Evolutionary conservation across 2,888 invertebrate genomes (phyloP), one percentile per base, ranked within the genome.

Genomic region (Acleris holmiana): DNA sequence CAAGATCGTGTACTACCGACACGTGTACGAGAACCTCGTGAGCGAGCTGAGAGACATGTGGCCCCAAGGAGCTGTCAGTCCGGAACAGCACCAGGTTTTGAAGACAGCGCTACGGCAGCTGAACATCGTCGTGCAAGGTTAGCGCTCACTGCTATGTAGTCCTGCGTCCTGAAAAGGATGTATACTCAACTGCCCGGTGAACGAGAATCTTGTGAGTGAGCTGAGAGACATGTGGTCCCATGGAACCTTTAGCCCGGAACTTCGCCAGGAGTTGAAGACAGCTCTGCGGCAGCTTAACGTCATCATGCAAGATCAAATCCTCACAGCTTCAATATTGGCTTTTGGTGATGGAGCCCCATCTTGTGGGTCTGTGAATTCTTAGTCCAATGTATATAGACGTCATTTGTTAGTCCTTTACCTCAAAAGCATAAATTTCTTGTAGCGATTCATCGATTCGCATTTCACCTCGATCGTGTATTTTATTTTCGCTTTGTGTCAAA

Each of bases 141-240:
- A 13, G 7, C 6, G 10, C 0, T 6, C 1, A 17, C n/a, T n/a
- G 3, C 15, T 17, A 4, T 17, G 6, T 2, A 2, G 13, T 7
- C 15, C 29, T 29, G 29, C 2, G 8, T 3, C 29, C 2, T 29
- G 7, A 5, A n/a, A n/a, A n/a, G n/a, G n/a, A n/a, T n/a, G 80
- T 85, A 0, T 78, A 77, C 48, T 71, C n/a, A n/a, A 84, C 69
- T 82, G 84, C 0, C 76, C 83, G 0, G 72, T 88, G 0, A 88
- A 81, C 44, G 86, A 89, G 64, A 78, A 80, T 55, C 69, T 87
- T 18, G 68, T 83, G 4, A 71, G 57, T 0, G 84, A 85, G 58
- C 70, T 86, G 13, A 65, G 84, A 1, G 72, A 62, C 10, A 88
- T 89, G 89, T 90, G 88, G 87, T 89, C 89, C 0, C 66, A 51